These are phyloP conservation scores for Pyralis farinalis DNA, from an alignment of 2,888 invertebrate genomes.

Conservation along the genomic window DNA sequence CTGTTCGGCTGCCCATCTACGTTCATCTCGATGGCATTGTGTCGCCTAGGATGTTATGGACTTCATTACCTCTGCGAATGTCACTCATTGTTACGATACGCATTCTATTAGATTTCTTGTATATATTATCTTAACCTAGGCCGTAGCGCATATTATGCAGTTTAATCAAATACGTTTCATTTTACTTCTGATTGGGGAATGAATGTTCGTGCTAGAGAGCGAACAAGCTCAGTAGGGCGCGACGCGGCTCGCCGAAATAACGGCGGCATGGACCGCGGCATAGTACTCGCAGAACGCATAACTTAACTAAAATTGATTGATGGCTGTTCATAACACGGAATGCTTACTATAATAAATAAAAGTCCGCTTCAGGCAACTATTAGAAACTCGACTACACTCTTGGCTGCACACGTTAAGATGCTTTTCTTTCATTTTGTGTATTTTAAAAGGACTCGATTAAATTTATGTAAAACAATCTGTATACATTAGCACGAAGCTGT, in stretches of 20 bases:
- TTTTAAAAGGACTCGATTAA: slow-evolving; percentile 63
- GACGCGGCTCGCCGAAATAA: slow-evolving; percentile 37
- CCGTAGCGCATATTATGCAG: slow-evolving; percentile 48
- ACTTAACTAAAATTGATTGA: slow-evolving; percentile 51
- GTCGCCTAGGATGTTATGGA: slow-evolving; percentile 68
- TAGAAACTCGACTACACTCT: slow-evolving; percentile 77
- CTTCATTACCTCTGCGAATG: slow-evolving; percentile 71
- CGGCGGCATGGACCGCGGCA: slow-evolving; percentile 50
- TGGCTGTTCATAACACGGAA: slow-evolving; percentile 78
- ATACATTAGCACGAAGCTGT: slow-evolving; percentile 77
- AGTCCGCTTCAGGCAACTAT: slow-evolving; percentile 75
- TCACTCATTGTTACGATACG: slow-evolving; percentile 75
- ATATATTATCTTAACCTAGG: slow-evolving; percentile 62
- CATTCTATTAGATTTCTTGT: slow-evolving; percentile 78
- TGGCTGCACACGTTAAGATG: slow-evolving; percentile 76
- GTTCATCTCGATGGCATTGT: slow-evolving; percentile 74
- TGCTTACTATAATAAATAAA: slow-evolving; percentile 70
- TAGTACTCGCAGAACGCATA: slow-evolving; percentile 48
- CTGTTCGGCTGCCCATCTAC: slow-evolving; percentile 71
- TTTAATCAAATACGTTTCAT: slow-evolving; percentile 43
- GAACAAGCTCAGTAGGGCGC: slow-evolving; percentile 34
- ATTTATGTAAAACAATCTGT: slow-evolving; percentile 65
- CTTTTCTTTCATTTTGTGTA: slow-evolving; percentile 78
- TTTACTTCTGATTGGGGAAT: slow-evolving; percentile 44
- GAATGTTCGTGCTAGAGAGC: slow-evolving; percentile 33